These are phyloP conservation scores for Scylla paramamosain DNA, from an alignment of 1,140 invertebrate genomes.

Conservation along the genomic window DNA sequence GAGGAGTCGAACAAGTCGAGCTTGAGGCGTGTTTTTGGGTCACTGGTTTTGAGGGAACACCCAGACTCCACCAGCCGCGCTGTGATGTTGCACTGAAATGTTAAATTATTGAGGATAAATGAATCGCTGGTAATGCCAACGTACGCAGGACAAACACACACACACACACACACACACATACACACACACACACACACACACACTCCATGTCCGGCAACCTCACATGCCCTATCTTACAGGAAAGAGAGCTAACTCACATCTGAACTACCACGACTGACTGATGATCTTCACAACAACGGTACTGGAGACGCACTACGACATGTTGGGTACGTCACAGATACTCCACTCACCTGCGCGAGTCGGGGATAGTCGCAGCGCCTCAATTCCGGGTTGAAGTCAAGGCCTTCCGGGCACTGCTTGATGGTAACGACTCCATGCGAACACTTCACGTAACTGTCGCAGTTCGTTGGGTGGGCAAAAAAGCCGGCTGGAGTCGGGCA, in stretches of 20 bases:
- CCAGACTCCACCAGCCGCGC: neutral
- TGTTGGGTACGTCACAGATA: neutral
- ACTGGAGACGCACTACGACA: no score
- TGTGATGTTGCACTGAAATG: slow-evolving; percentile 31
- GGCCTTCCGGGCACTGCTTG: neutral
- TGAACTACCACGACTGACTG: no score
- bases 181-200: no score
- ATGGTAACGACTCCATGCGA: neutral
- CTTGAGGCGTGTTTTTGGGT: neutral
- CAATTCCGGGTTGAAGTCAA: neutral
- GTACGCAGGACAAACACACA: no score
- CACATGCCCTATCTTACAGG: no score
- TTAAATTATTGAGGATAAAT: neutral
- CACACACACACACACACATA: no score
- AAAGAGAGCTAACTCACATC: no score
- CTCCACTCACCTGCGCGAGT: neutral
- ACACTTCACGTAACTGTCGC: neutral
- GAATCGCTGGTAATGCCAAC: no score
- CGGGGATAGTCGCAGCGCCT: neutral
- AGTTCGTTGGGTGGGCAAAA: slow-evolving; percentile 11
- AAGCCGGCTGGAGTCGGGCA: slow-evolving; percentile 1
- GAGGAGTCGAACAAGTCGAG: neutral
- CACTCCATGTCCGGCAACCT: no score
- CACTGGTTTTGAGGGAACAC: neutral
- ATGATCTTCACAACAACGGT: neutral